phyloP scores from a whole-genome alignment of 2,888 invertebrate species.

The Endomychus coccineus region DNA sequence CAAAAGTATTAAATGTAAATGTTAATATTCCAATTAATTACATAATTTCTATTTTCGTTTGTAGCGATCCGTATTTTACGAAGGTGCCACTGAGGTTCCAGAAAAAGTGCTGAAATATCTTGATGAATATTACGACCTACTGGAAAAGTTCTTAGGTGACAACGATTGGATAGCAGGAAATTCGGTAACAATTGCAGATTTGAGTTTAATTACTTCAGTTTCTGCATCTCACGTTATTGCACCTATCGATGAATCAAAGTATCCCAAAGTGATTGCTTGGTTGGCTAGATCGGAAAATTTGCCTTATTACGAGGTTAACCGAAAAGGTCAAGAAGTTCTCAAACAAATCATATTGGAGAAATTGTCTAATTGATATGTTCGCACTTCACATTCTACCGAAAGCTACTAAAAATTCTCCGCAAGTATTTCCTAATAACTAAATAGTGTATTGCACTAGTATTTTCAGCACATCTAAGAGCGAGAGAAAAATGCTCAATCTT shows the following conservation, averaged over 20 bases:
- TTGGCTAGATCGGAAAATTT: constrained; percentile 32
- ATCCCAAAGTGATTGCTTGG: constrained; percentile 30
- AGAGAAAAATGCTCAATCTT: no score
- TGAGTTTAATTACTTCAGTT: not conserved
- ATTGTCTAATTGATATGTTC: no score
- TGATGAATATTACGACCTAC: not conserved
- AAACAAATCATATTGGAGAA: no score
- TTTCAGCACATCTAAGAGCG: no score
- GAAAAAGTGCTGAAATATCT: not conserved
- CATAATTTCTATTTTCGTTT: no score
- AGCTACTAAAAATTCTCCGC: no score
- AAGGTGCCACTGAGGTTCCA: not conserved
- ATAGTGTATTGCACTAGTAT: no score
- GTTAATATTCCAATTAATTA: no score
- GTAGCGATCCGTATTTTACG: constrained; percentile 9
- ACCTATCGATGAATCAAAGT: not conserved
- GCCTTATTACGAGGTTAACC: constrained; percentile 28
- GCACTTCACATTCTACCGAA: no score
- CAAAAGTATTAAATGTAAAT: no score
- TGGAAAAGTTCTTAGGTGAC: not conserved
- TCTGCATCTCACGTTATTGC: not conserved
- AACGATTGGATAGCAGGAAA: constrained; percentile 1
- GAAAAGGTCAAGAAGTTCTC: no score
- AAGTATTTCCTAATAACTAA: no score
- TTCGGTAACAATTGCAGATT: not conserved